Base-by-base conservation (phyloP, 2,797 vertebrate genomes). In the Coranthus polyacanthus region DNA sequence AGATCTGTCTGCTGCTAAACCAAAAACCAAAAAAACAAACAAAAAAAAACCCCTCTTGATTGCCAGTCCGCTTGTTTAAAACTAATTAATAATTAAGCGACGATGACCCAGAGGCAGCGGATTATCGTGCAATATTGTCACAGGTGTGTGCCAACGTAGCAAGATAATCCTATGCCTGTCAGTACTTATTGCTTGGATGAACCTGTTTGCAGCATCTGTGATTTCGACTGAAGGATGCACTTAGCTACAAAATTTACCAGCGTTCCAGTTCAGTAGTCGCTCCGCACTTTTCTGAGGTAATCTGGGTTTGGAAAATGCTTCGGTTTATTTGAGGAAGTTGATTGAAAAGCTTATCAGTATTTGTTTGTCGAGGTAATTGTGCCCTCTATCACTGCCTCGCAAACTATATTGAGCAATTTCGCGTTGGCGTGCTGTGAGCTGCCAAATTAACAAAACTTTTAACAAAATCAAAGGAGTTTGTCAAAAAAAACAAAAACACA, bases 131-230 rank as follows among this genome's bases (percentile, higher is more conserved):
- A 81, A 78, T 89, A 80, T 75, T 87, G 85, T 86, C 71, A 58
- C 87, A 88, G 90, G 88, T 91, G 90, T 85, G 85, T 57, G 86
- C 78, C 88, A 80, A 60, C 74, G 55, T 22, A 42, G 81, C 71
- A 43, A 78, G 74, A 70, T 89, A 87, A 90, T 89, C 88, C 88
- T 29, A 21, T 13, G 75, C 75, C 79, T 78, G 64, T 79, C 69
- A 32, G 72, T 73, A 54, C 68, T 77, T 81, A 83, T 74, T 82
- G 83, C 85, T 83, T 51, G 60, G 57, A 69, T 73, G 77, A 81
- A 85, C 76, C 78, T 69, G 84, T 88, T 75, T 68, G 59, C 75
- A 76, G 83, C 87, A 83, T 85, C 87, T 88, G 89, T 73, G 81
- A 44, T 54, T 74, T 77, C 32, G 22, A 60, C 47, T 29, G 39